Evolutionary conservation across 2,797 vertebrate species (phyloP).

Genomic region (Arrhamphus sclerolepis): DNA sequence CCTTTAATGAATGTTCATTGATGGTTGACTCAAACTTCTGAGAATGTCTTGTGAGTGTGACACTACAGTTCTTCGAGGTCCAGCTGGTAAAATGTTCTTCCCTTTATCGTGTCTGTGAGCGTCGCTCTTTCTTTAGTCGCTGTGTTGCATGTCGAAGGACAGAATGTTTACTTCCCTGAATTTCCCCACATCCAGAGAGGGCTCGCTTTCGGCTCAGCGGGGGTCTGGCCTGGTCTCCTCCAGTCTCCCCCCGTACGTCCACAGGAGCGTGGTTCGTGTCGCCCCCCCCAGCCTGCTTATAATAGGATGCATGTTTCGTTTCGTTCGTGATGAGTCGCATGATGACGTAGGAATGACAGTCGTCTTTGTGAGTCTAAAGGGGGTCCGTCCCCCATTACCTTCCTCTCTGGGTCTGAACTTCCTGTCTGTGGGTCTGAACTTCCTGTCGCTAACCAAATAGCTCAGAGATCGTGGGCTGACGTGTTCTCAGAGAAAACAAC

Average conservation of each 20-base stretch:
- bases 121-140: constrained; percentile 56
- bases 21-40: constrained; percentile 52
- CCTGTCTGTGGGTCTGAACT: constrained; percentile 28
- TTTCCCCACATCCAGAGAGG: constrained; percentile 37
- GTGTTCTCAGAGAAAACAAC: too few relatives aligned
- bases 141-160: constrained; percentile 66
- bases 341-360: constrained; percentile 51
- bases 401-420: constrained; percentile 38
- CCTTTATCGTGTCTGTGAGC: constrained; percentile 53
- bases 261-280: constrained; percentile 38
- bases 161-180: constrained; percentile 63
- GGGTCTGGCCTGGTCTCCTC: constrained; percentile 55
- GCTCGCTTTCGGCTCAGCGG: constrained; percentile 35
- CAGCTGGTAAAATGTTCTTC: constrained; percentile 45
- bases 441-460: not conserved
- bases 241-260: constrained; percentile 46
- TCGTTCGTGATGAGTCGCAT: constrained; percentile 69
- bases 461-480: too few relatives aligned
- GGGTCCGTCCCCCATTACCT: constrained; percentile 26
- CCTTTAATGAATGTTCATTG: constrained; percentile 52
- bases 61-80: constrained; percentile 58
- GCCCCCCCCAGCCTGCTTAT: constrained; percentile 28
- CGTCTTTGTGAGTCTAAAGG: constrained; percentile 39
- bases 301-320: constrained; percentile 71
- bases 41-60: constrained; percentile 66